A percentile compares a stretch with the other conserved stretches of the same genome.
phyloP scores from a whole-genome alignment of 2,113 vertebrate genomes.

The Epinephelus cyanopodus region DNA sequence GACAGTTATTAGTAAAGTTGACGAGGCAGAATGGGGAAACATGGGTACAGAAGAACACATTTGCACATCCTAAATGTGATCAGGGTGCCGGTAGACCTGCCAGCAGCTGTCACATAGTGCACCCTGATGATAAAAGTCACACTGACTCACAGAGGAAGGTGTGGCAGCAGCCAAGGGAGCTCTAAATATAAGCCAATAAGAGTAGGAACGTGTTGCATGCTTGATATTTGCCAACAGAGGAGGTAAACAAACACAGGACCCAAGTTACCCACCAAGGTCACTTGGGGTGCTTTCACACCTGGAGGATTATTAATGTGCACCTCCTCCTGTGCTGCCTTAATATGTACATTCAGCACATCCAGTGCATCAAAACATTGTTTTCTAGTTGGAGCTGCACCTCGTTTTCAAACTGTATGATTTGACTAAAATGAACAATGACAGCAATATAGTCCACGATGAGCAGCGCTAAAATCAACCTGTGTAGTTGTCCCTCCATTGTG shows the following conservation, averaged over 20 bases:
- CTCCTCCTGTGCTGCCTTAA: too few relatives aligned
- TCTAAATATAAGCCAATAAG: constrained; percentile 7
- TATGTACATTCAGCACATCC: too few relatives aligned
- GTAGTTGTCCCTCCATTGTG: too few relatives aligned
- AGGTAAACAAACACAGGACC: not conserved
- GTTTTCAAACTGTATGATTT: too few relatives aligned
- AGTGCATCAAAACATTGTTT: too few relatives aligned
- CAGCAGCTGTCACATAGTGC: constrained; percentile 23
- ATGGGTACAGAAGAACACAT: constrained; percentile 1
- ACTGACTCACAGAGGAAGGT: not conserved
- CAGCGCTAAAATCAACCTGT: too few relatives aligned
- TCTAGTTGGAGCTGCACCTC: too few relatives aligned
- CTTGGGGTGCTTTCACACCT: too few relatives aligned
- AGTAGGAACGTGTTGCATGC: not conserved
- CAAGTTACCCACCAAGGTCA: not conserved
- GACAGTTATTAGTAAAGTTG: not conserved
- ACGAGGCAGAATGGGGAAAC: not conserved
- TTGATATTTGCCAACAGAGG: not conserved
- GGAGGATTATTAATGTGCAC: too few relatives aligned
- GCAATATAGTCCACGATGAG: too few relatives aligned
- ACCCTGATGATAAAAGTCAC: constrained; percentile 22
- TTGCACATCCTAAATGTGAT: constrained; percentile 17
- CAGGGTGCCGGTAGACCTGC: not conserved
- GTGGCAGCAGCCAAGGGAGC: constrained; percentile 4
- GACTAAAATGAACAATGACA: too few relatives aligned